A percentile compares a stretch with the other conserved stretches of the same genome.
Conservation (phyloP, 2,888 invertebrate genomes). For the Sclerodermus sp. region DNA sequence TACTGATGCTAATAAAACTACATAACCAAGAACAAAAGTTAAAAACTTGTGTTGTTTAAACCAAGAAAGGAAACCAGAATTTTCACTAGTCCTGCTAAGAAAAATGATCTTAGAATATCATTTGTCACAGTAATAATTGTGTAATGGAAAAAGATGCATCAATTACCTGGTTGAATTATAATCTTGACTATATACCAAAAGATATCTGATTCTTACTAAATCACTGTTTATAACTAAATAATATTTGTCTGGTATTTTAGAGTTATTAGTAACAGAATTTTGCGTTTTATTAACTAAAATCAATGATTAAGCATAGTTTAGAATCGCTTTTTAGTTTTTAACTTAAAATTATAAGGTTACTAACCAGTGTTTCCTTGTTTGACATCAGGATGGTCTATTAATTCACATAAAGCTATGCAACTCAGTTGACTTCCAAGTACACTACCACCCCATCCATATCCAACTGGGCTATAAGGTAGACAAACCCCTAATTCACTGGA, state of each 20-base stretch:
- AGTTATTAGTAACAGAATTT: slow-evolving; percentile 36
- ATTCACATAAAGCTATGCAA: slow-evolving; percentile 79
- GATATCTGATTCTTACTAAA: slow-evolving; percentile 72
- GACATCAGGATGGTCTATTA: slow-evolving; percentile 71
- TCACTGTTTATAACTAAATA: slow-evolving; percentile 78
- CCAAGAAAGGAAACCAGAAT: slow-evolving; percentile 59
- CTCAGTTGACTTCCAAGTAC: slow-evolving; percentile 74
- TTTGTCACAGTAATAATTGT: no score
- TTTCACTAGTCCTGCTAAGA: slow-evolving; percentile 36
- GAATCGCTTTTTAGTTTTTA: background rate
- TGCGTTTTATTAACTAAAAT: slow-evolving; percentile 36
- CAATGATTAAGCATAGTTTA: background rate
- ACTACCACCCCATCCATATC: slow-evolving; percentile 77
- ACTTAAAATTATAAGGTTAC: background rate
- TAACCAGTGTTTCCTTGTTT: slow-evolving; percentile 53
- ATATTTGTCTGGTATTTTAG: slow-evolving; percentile 67
- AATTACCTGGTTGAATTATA: slow-evolving; percentile 28
- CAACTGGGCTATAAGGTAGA: slow-evolving; percentile 72
- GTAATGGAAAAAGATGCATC: background rate
- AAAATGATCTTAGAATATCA: slow-evolving; percentile 6
- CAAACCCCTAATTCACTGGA: slow-evolving; percentile 75
- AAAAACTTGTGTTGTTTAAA: slow-evolving; percentile 65
- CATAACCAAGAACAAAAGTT: slow-evolving; percentile 67
- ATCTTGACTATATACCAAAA: slow-evolving; percentile 67
- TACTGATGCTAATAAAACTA: slow-evolving; percentile 66